Percentiles rank a stretch among this genome's conserved stretches.
Evolutionary conservation across 2,113 vertebrate species (phyloP).

Genomic region (Eurypyga helias): DNA sequence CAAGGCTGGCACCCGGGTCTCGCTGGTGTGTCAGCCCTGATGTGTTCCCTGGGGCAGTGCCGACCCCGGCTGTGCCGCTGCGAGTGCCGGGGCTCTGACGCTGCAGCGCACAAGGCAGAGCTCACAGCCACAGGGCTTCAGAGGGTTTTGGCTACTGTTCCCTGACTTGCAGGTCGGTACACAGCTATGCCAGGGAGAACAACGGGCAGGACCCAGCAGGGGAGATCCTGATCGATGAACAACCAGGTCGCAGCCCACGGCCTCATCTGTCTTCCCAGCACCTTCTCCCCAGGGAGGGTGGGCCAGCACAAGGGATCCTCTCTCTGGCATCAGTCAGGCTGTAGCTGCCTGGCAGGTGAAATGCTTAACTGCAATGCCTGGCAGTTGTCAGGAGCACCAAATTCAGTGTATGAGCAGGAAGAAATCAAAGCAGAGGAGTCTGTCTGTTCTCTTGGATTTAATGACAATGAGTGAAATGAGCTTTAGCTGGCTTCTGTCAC

Average conservation of each 20-base stretch:
- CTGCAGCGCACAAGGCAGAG: accelerated
- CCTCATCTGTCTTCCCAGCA: background rate
- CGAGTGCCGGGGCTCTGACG: background rate
- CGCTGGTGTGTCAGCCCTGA: accelerated
- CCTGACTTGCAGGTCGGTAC: accelerated
- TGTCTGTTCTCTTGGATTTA: background rate
- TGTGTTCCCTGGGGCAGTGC: accelerated
- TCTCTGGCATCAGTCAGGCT: background rate
- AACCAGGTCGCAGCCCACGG: background rate
- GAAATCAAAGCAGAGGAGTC: background rate
- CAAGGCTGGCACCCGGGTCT: background rate
- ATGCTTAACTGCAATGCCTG: accelerated
- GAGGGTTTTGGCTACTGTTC: background rate
- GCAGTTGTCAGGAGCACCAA: background rate
- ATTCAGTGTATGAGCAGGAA: background rate
- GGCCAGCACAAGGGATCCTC: background rate
- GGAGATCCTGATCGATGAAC: background rate
- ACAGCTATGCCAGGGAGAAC: accelerated
- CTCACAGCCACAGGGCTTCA: accelerated
- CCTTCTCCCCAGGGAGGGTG: background rate
- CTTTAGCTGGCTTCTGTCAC: background rate
- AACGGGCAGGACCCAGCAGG: background rate
- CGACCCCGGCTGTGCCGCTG: accelerated
- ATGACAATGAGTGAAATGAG: background rate
- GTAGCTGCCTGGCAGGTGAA: background rate